Conservation (phyloP, 2,888 invertebrate genomes). For the Mythimna impura region DNA sequence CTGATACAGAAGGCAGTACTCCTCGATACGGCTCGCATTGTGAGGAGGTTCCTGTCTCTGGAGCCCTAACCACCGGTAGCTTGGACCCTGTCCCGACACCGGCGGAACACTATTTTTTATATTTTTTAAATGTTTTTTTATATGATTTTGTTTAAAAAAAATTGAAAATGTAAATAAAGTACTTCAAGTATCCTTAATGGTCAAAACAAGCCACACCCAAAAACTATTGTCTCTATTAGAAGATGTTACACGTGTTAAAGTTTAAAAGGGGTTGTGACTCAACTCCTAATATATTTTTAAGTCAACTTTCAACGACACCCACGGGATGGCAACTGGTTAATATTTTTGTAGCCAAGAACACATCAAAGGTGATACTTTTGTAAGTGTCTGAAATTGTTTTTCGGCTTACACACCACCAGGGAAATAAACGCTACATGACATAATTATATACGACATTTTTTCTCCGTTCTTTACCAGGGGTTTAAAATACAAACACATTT, state of each 20-base stretch:
- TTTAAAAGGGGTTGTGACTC: background rate
- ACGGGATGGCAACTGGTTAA: slow-evolving; percentile 21
- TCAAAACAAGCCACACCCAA: background rate
- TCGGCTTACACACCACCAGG: slow-evolving; percentile 34
- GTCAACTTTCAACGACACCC: slow-evolving; percentile 29
- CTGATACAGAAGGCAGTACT: too few relatives aligned
- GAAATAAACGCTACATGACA: slow-evolving; percentile 54
- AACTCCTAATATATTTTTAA: slow-evolving; percentile 6
- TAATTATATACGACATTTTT: slow-evolving; percentile 41
- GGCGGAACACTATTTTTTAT: too few relatives aligned
- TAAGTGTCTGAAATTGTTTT: slow-evolving; percentile 53
- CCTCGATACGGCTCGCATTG: too few relatives aligned
- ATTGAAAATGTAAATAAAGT: too few relatives aligned
- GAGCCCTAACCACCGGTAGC: too few relatives aligned
- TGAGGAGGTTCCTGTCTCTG: too few relatives aligned
- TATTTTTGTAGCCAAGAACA: slow-evolving; percentile 35
- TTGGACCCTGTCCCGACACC: too few relatives aligned
- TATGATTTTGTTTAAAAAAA: too few relatives aligned
- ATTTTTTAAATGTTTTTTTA: too few relatives aligned
- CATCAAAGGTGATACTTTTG: slow-evolving; percentile 31
- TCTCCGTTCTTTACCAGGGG: slow-evolving; percentile 19
- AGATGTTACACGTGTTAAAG: background rate
- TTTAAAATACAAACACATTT: slow-evolving; percentile 37
- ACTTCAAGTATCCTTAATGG: too few relatives aligned
- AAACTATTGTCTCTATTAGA: background rate